Conservation (phyloP, 2,888 invertebrate genomes). For the Papilio protenor region DNA sequence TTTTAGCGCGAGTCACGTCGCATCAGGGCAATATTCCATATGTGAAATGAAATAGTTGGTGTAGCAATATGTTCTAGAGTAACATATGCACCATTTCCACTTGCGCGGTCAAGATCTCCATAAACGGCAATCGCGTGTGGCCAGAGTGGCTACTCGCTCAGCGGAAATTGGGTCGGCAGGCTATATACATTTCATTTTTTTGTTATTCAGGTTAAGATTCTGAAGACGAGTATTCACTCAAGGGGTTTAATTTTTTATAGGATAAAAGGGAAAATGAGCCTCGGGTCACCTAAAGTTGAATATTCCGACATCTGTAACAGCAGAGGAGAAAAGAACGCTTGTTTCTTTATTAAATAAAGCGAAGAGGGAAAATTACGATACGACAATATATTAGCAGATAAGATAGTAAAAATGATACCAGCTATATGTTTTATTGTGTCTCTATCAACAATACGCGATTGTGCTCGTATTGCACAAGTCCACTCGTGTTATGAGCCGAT, state of each 20-base stretch:
- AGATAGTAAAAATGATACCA: background rate
- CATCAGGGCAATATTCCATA: too few relatives aligned
- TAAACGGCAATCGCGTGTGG: background rate
- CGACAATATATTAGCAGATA: background rate
- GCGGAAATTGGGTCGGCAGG: background rate
- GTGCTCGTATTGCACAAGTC: background rate
- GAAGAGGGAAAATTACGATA: background rate
- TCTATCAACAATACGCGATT: background rate
- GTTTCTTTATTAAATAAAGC: background rate
- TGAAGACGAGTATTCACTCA: background rate
- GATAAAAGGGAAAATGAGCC: background rate
- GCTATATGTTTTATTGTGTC: background rate
- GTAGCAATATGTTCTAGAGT: background rate
- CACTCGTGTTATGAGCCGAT: background rate
- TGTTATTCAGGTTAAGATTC: background rate
- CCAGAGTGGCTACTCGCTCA: background rate
- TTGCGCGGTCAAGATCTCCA: background rate
- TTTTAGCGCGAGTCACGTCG: too few relatives aligned
- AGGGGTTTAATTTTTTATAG: background rate
- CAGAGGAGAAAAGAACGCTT: background rate
- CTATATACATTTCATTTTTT: background rate
- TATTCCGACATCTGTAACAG: background rate
- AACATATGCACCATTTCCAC: background rate
- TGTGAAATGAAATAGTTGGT: too few relatives aligned
- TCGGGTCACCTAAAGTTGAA: background rate